Percentiles rank a stretch among this genome's conserved stretches.
These are phyloP conservation scores for Charanyca ferruginea DNA, from an alignment of 2,888 invertebrate genomes.

Conservation along the genomic window DNA sequence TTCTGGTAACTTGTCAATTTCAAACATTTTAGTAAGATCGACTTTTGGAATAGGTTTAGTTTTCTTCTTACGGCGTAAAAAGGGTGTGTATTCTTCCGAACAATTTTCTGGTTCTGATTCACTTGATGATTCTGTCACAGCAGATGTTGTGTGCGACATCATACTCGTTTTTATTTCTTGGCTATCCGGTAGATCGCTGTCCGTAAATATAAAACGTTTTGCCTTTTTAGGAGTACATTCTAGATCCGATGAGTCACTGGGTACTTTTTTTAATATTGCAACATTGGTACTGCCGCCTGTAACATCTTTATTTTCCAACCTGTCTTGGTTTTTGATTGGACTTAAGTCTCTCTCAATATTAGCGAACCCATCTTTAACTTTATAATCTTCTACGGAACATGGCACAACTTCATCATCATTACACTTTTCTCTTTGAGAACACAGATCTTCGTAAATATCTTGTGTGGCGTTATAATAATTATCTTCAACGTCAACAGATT, in stretches of 20 bases:
- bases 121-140: slow-evolving; percentile 76
- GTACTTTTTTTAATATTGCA: slow-evolving; percentile 63
- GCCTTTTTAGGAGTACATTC: slow-evolving; percentile 80
- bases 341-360: slow-evolving; percentile 61
- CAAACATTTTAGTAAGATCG: slow-evolving; percentile 78
- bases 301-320: slow-evolving; percentile 54
- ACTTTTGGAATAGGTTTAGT: slow-evolving; percentile 70
- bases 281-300: slow-evolving; percentile 60
- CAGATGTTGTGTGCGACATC: slow-evolving; percentile 58
- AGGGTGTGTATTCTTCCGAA: slow-evolving; percentile 76
- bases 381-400: slow-evolving; percentile 69
- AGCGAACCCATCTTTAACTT: slow-evolving; percentile 61
- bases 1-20: slow-evolving; percentile 75
- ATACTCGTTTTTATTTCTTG: slow-evolving; percentile 84
- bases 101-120: slow-evolving; percentile 80
- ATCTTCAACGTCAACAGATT: slow-evolving; percentile 61
- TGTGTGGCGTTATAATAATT: slow-evolving; percentile 84
- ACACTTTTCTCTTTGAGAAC: slow-evolving; percentile 73
- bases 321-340: slow-evolving; percentile 54
- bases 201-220: slow-evolving; percentile 72
- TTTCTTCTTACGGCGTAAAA: slow-evolving; percentile 73
- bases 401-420: slow-evolving; percentile 67
- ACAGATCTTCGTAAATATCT: slow-evolving; percentile 82
- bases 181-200: slow-evolving; percentile 81
- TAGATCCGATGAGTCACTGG: slow-evolving; percentile 78